These are phyloP conservation scores for Orthosia cruda DNA, from an alignment of 2,888 invertebrate genomes.

Conservation along the genomic window DNA sequence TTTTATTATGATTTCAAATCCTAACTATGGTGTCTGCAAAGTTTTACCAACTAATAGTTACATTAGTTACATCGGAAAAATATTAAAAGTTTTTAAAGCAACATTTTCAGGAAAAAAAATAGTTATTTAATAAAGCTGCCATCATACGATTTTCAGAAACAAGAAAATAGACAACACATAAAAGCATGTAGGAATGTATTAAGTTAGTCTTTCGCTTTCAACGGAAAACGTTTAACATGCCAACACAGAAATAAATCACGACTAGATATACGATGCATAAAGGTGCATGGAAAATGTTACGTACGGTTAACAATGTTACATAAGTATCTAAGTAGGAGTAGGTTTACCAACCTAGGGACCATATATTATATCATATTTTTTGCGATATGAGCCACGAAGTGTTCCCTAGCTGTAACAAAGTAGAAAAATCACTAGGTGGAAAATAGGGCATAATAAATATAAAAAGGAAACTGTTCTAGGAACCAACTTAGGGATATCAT, in stretches of 20 bases:
- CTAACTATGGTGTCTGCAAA: background rate
- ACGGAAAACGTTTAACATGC: background rate
- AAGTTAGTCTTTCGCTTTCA: background rate
- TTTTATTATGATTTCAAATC: background rate
- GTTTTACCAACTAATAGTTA: background rate
- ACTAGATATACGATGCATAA: slow-evolving; percentile 13
- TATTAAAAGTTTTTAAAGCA: background rate
- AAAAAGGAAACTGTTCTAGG: slow-evolving; percentile 17
- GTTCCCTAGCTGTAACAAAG: background rate
- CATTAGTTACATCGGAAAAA: background rate
- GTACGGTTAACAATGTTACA: background rate
- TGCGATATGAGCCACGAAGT: slow-evolving; percentile 17
- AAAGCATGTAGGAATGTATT: background rate
- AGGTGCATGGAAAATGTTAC: slow-evolving; percentile 14
- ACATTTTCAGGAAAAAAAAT: background rate
- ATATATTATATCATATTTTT: slow-evolving; percentile 5
- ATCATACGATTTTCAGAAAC: background rate
- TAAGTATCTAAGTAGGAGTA: background rate
- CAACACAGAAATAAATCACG: slow-evolving; percentile 18
- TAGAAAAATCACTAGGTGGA: slow-evolving; percentile 18
- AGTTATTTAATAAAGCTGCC: background rate
- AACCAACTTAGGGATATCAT: slow-evolving; percentile 27
- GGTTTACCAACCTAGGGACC: background rate
- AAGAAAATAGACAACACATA: background rate
- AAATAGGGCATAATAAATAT: slow-evolving; percentile 23